phyloP scores from a whole-genome alignment of 2,113 vertebrate genomes.

The Ptyas mucosa region DNA sequence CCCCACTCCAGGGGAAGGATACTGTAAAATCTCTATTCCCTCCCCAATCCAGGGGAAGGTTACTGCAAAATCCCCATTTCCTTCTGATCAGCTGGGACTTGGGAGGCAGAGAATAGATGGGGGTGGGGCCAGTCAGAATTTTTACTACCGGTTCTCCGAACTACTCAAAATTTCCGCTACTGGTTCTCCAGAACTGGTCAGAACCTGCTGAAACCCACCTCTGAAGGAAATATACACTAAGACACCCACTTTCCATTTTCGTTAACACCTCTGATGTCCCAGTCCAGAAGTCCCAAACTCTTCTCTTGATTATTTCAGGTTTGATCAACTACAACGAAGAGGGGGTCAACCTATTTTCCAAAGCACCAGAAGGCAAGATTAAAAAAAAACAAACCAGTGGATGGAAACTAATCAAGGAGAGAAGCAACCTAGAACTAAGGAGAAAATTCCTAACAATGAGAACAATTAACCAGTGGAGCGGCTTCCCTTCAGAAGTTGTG shows the following conservation, averaged over 20 bases:
- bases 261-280: not conserved
- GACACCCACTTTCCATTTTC: not conserved
- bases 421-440: not conserved
- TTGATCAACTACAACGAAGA: not conserved
- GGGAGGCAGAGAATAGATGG: too few species aligned
- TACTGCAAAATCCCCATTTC: too few species aligned
- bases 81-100: too few species aligned
- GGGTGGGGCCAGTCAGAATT: too few species aligned
- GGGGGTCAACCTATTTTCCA: not conserved
- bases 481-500: not conserved
- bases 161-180: too few species aligned
- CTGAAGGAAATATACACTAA: not conserved
- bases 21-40: too few species aligned
- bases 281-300: not conserved
- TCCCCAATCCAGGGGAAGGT: too few species aligned
- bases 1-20: too few species aligned
- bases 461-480: not conserved
- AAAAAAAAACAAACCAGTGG: not conserved
- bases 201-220: too few species aligned
- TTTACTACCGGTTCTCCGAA: too few species aligned
- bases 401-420: not conserved
- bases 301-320: not conserved
- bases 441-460: not conserved
- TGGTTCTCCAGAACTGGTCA: too few species aligned
- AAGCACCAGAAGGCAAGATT: not conserved